Percentiles rank a stretch among this genome's conserved stretches.
phyloP scores from a whole-genome alignment of 2,888 invertebrate genomes.

The Hemaris fuciformis region DNA sequence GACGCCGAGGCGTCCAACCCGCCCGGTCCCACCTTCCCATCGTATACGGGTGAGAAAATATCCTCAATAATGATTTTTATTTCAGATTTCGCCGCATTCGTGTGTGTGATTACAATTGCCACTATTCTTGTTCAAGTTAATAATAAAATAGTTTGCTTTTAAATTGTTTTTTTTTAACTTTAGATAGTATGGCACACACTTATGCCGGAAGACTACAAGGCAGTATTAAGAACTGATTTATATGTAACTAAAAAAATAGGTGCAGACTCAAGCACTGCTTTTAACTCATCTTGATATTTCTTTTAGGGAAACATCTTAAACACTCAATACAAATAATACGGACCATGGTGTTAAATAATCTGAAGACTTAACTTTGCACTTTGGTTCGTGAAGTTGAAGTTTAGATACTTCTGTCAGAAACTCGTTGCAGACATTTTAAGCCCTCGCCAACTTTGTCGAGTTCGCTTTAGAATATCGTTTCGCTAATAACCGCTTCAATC shows the following conservation, averaged over 20 bases:
- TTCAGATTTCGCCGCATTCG: neutral
- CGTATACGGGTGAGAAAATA: neutral
- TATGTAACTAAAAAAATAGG: neutral
- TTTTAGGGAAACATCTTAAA: no score
- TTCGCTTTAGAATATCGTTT: neutral
- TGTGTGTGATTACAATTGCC: conserved; percentile 4
- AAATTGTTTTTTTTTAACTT: no score
- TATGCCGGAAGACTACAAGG: no score
- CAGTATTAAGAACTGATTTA: no score
- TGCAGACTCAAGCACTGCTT: no score
- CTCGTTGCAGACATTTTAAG: neutral
- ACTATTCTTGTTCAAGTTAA: no score
- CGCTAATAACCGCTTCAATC: neutral
- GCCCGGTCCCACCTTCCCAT: neutral
- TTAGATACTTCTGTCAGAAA: neutral
- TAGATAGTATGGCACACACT: no score
- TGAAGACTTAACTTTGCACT: neutral
- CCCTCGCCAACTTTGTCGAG: neutral
- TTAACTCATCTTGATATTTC: no score
- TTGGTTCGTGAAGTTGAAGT: neutral
- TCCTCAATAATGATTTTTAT: neutral
- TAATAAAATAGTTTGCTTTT: no score
- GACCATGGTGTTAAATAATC: neutral
- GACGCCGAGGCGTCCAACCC: neutral
- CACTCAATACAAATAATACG: no score